Base-by-base conservation (phyloP, 1,140 invertebrate species). In the Drosophila pruinosa region DNA sequence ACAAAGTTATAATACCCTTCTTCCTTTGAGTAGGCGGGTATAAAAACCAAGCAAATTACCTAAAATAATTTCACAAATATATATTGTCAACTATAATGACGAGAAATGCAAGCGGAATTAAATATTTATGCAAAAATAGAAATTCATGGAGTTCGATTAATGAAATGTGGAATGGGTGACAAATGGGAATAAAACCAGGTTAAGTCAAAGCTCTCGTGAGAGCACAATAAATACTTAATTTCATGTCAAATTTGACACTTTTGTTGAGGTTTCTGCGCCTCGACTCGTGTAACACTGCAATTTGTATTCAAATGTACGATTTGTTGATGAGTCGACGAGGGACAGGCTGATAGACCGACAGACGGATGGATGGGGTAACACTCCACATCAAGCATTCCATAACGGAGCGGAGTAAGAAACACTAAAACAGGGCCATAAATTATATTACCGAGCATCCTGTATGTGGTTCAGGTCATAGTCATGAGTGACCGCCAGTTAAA, bases 361-460 rank as follows among this genome's bases (percentile, higher is more conserved):
- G 45, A 24, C 22, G 34, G 26, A 36, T 28, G 17, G 14, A 52
- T 3, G 34, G 56, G 31, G 43, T 47, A 68, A 34, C 77, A 80
- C 67, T 76, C 61, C 54, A 77, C 81, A 85, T 86, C 82, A 81
- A 86, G 69, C 81, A 86, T 86, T 86, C 65, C 81, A 85, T 74
- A 80, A 86, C 65, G 69, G 70, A 70, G 47, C 70, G 63, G 39
- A 72, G 81, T 64, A 70, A 69, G 73, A 81, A 88, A 86, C 77
- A 81, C 70, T 82, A 77, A 68, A 77, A 68, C 73, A 76, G 69
- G 77, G 77, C 81, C 81, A 85, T 85, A 85, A 86, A 85, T 85
- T 81, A 85, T 86, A 86, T 86, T 86, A 85, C 86, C 81, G 77
- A 80, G 73, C 81, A 85, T 85, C 81, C 81, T 85, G 81, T 85